Conservation (phyloP, 2,113 vertebrate genomes). For the Scomber colias region DNA sequence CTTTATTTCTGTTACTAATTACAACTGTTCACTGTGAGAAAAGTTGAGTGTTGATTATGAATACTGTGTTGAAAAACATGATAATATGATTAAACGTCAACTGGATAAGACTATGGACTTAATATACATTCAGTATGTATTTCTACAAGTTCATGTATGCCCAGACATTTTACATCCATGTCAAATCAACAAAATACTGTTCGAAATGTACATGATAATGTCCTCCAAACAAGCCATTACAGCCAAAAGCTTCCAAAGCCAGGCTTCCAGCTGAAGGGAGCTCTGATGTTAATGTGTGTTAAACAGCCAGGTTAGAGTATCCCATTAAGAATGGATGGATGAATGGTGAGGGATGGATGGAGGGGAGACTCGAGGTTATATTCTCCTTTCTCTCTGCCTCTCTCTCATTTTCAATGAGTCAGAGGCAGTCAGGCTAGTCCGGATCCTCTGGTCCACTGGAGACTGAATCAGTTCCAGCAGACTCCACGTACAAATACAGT, state of each 20-base stretch:
- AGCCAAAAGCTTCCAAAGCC: slow-evolving; percentile 47
- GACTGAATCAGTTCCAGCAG: slow-evolving; percentile 43
- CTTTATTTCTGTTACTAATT: no score
- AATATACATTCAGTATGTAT: neutral
- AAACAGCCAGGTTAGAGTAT: slow-evolving; percentile 78
- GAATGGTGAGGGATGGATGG: slow-evolving; percentile 55
- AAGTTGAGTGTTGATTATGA: no score
- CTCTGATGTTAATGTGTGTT: slow-evolving; percentile 74
- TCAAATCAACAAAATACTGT: slow-evolving; percentile 16
- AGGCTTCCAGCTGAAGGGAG: slow-evolving; percentile 73
- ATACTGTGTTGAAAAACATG: no score
- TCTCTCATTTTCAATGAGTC: slow-evolving; percentile 54
- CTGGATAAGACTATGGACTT: no score
- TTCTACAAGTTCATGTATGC: neutral
- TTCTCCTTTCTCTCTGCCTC: slow-evolving; percentile 11
- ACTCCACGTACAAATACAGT: slow-evolving; percentile 26
- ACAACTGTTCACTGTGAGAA: no score
- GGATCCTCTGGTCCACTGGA: slow-evolving; percentile 59
- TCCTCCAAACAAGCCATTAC: slow-evolving; percentile 27
- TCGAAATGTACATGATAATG: slow-evolving; percentile 3
- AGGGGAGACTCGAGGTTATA: slow-evolving; percentile 66
- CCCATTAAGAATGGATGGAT: slow-evolving; percentile 71
- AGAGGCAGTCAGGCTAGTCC: slow-evolving; percentile 53
- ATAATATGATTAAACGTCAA: neutral
- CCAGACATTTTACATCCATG: slow-evolving; percentile 2